These are phyloP conservation scores for Sphaeramia orbicularis DNA, from an alignment of 2,797 vertebrate species.

Conservation along the genomic window DNA sequence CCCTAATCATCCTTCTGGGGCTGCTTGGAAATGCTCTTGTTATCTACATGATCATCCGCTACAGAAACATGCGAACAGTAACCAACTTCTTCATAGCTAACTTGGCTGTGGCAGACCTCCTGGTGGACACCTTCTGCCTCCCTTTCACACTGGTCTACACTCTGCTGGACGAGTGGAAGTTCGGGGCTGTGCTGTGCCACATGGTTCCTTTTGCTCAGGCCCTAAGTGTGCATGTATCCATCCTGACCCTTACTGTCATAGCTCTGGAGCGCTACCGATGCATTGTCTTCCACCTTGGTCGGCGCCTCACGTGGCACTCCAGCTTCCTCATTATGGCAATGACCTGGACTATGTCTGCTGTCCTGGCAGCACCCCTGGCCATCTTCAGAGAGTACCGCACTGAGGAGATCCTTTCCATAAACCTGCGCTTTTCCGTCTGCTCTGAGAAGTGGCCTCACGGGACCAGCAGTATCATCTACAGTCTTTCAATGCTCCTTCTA, in stretches of 20 bases:
- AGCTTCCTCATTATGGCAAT: slow-evolving; percentile 90
- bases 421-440: slow-evolving; percentile 91
- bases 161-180: slow-evolving; percentile 93
- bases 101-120: slow-evolving; percentile 92
- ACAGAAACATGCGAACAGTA: slow-evolving; percentile 93
- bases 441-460: slow-evolving; percentile 93
- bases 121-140: slow-evolving; percentile 92
- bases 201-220: slow-evolving; percentile 93
- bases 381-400: slow-evolving; percentile 93
- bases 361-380: slow-evolving; percentile 91
- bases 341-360: slow-evolving; percentile 89
- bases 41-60: slow-evolving; percentile 92
- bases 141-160: slow-evolving; percentile 95
- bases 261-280: slow-evolving; percentile 93
- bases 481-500: slow-evolving; percentile 92
- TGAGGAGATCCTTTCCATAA: slow-evolving; percentile 91
- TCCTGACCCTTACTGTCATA: slow-evolving; percentile 92
- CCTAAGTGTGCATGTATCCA: slow-evolving; percentile 93
- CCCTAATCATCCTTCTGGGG: slow-evolving; percentile 92
- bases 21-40: slow-evolving; percentile 91
- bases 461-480: slow-evolving; percentile 92
- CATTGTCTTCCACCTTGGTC: slow-evolving; percentile 92
- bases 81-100: slow-evolving; percentile 97
- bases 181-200: slow-evolving; percentile 92
- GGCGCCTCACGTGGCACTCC: slow-evolving; percentile 88